These are phyloP conservation scores for Atethmia centrago DNA, from an alignment of 2,888 invertebrate species.

Conservation along the genomic window DNA sequence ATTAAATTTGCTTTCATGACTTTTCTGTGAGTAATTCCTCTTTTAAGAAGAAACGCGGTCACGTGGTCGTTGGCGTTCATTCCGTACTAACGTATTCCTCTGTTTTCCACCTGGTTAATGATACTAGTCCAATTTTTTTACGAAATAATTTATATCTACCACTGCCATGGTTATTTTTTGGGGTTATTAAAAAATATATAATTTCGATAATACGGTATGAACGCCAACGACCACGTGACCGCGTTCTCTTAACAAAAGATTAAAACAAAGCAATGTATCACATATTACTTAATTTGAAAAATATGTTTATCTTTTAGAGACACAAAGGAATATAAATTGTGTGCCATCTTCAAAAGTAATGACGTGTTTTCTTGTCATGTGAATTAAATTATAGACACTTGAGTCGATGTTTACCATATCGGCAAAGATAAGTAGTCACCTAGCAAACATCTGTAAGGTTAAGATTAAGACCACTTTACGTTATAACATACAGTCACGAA, in stretches of 20 bases:
- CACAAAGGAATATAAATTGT: slow-evolving; percentile 25
- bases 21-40: slow-evolving; percentile 4
- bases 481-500: not conserved
- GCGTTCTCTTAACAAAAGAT: not conserved
- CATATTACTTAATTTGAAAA: slow-evolving; percentile 29
- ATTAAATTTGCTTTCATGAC: slow-evolving; percentile 17
- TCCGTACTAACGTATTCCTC: not conserved
- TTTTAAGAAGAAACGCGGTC: not conserved
- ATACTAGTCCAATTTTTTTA: not conserved
- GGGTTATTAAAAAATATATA: not conserved
- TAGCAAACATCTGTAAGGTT: slow-evolving; percentile 8
- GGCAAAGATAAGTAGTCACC: slow-evolving; percentile 5
- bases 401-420: slow-evolving; percentile 6
- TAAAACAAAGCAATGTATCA: slow-evolving; percentile 27
- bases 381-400: slow-evolving; percentile 20
- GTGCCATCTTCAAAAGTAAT: slow-evolving; percentile 25
- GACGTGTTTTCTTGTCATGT: slow-evolving; percentile 13
- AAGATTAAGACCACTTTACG: slow-evolving; percentile 6
- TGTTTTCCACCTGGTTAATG: not conserved
- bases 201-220: not conserved
- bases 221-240: not conserved
- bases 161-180: not conserved
- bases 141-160: not conserved
- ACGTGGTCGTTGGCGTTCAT: not conserved
- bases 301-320: slow-evolving; percentile 19